Base-by-base conservation (phyloP, 2,888 invertebrate genomes). In the Hipparchia semele region DNA sequence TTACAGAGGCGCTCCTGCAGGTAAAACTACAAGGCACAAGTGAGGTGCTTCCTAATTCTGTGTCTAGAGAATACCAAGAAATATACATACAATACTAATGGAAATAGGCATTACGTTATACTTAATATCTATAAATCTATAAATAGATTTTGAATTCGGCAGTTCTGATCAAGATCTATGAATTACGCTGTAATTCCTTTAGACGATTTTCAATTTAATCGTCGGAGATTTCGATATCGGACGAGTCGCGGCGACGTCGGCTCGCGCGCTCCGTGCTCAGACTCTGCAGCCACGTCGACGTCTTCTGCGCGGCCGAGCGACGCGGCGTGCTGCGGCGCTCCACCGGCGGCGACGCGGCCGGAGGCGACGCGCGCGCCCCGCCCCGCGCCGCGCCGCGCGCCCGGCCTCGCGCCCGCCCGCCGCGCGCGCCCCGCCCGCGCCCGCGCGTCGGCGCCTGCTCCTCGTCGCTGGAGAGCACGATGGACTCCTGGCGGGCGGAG, bases 161-260 rank as follows among this genome's bases (percentile, higher is more conserved):
- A 56, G n/a, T 59, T 59, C 9, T 33, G 33, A 59, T 10, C 10
- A 2, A 12, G 60, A 58, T 13, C 8, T 58, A 23, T 3, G 4
- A n/a, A 58, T 58, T 6, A 23, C 13, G 56, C 13, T 13, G 7
- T 39, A 39, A 39, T 39, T 39, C 39, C 39, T 39, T 8, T 13
- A 12, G 7, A 61, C n/a, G n/a, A 49, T 6, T 49, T 49, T 13
- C 5, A 64, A 33, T 54, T 49, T 7, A 75, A 13, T 87, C 81
- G 76, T 92, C 91, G 0, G 91, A 91, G 69, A 89, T 83, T n/a
- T 90, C 92, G 23, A 91, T 90, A 62, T 90, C 91, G 0, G 87
- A 86, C 8, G 89, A 88, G 66, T 83, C 82, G 13, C 86, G 83
- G 0, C 86, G 82, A 49, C 87, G 85, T 7, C 86, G 86, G 7